phyloP scores from a whole-genome alignment of 2,113 vertebrate species.

The Eurystomus gularis region DNA sequence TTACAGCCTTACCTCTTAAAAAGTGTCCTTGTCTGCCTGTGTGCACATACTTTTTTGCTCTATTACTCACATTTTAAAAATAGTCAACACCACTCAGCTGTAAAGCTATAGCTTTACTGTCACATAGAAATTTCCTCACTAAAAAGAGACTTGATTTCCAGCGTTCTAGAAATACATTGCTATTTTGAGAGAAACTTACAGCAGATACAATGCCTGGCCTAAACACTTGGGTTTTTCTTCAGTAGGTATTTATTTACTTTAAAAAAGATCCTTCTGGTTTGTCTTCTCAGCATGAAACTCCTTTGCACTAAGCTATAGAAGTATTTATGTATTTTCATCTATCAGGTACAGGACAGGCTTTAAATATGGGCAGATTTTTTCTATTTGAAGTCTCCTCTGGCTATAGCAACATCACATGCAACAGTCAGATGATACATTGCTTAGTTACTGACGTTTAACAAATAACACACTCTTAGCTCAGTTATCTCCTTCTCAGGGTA shows the following conservation, averaged over 20 bases:
- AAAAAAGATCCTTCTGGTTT: neutral
- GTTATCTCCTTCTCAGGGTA: neutral
- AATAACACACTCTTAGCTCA: neutral
- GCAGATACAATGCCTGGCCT: neutral
- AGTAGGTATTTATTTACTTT: neutral
- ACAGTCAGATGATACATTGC: neutral
- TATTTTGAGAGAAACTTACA: neutral
- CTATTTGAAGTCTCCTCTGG: neutral
- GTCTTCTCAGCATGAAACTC: neutral
- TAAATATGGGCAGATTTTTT: neutral
- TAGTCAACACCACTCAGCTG: neutral
- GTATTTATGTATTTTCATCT: neutral
- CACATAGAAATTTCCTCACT: rapidly evolving
- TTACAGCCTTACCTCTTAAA: neutral
- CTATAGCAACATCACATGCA: neutral
- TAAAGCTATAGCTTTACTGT: neutral
- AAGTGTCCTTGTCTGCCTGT: neutral
- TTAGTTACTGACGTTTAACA: neutral
- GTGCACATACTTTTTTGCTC: neutral
- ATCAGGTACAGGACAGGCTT: rapidly evolving
- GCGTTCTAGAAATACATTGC: neutral
- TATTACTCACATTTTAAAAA: neutral
- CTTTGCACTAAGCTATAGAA: neutral
- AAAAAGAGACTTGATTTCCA: neutral
- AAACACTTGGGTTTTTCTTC: neutral